These are phyloP conservation scores for Proteles cristata DNA, from an alignment of 2,113 vertebrate genomes.

Conservation along the genomic window DNA sequence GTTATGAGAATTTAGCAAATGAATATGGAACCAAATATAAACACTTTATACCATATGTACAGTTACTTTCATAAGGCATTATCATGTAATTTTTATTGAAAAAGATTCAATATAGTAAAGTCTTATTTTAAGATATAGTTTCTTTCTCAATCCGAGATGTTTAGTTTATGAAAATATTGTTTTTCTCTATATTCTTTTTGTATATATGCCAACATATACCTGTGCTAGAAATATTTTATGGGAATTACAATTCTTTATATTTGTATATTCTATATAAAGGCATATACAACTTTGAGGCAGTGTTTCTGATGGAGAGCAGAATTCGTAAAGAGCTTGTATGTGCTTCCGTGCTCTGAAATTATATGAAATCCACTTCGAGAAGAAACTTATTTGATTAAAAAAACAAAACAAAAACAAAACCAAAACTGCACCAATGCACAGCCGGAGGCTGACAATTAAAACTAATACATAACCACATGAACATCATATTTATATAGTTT, in stretches of 20 bases:
- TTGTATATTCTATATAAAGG: constrained; percentile 90
- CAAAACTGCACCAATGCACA: constrained; percentile 90
- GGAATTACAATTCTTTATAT: constrained; percentile 87
- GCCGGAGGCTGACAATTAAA: constrained; percentile 91
- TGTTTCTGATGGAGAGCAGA: constrained; percentile 92
- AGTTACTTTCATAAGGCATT: constrained; percentile 90
- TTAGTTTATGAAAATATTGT: constrained; percentile 90
- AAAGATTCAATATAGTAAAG: constrained; percentile 89
- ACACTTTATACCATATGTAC: constrained; percentile 87
- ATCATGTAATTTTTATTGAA: constrained; percentile 89
- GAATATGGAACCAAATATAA: constrained; percentile 86
- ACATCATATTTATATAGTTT: constrained; percentile 88
- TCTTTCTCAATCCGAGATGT: constrained; percentile 86
- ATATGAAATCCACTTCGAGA: constrained; percentile 91
- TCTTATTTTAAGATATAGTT: constrained; percentile 90
- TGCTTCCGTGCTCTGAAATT: constrained; percentile 91
- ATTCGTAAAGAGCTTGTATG: constrained; percentile 90
- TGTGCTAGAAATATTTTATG: constrained; percentile 88
- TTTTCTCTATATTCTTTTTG: constrained; percentile 86
- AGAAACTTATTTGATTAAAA: constrained; percentile 89
- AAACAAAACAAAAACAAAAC: constrained; percentile 81
- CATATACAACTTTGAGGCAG: constrained; percentile 95
- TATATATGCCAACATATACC: constrained; percentile 86
- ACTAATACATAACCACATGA: constrained; percentile 89
- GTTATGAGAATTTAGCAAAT: constrained; percentile 83